Evolutionary conservation across 92 coral and sea anemone genomes (phyloP), one percentile per base, ranked within the genome.

Genomic region (Palythoa heliodiscus): DNA sequence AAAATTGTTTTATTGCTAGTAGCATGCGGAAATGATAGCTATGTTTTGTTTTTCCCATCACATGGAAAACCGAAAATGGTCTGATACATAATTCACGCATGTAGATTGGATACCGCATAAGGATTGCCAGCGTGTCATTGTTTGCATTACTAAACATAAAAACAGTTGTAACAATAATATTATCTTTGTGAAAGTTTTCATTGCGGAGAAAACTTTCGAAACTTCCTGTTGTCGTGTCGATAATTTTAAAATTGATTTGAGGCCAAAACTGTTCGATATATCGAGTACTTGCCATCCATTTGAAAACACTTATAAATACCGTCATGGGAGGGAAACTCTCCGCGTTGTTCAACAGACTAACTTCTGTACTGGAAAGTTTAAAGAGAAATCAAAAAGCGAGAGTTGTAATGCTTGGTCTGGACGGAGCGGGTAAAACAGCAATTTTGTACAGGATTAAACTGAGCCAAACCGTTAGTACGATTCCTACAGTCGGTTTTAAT

Each of bases 351-450:
- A 35, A 16, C 70, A 77, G 24, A 57, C 82, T 77, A 2, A 60
- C 12, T 5, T 29, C 10, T 13, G 12, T 76, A 35, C 7, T 52
- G 20, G 47, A 55, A 39, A 63, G 35, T 10, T 37, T 53, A 22
- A 77, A 77, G 22, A 87, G 87, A 52, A 86, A 47, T 11, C 74
- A 73, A 4, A 94, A 91, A n/a, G 94, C 94, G 1, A 69, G 92
- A 7, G 87, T 93, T 7, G 63, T 93, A 11, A 91, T 93, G 93
- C 73, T 93, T 12, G 97, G 97, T 13, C 87, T 93, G 15, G 97
- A 93, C 63, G 97, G 92, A 16, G 93, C 97, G 10, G 97, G 97
- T 12, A 93, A 93, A 82, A 93, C 97, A 67, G 88, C 97, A 58
- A 91, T 93, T 37, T 82, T 93, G 77, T 89, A 91, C 89, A 92